Evolutionary conservation across 2,797 vertebrate genomes (phyloP).

Genomic region (Schizopygopsis malacanthus): DNA sequence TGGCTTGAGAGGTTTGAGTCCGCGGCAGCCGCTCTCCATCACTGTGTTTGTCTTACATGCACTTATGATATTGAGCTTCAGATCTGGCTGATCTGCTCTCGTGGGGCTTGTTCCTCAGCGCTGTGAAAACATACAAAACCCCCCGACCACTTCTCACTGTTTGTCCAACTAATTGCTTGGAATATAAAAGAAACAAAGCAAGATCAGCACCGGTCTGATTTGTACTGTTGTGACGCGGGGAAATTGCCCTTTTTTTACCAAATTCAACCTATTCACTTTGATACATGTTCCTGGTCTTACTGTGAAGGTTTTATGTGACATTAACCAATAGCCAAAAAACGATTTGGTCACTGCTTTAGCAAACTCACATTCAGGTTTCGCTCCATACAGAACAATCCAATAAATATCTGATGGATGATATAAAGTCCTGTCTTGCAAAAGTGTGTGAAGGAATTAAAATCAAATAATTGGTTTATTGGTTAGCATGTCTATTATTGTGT

Average conservation of each 20-base stretch:
- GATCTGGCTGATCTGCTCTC: slow-evolving; percentile 49
- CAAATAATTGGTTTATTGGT: too few relatives aligned
- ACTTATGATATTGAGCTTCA: slow-evolving; percentile 49
- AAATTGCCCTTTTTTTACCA: not conserved
- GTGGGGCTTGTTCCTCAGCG: slow-evolving; percentile 34
- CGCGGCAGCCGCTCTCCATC: slow-evolving; percentile 22
- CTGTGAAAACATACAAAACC: slow-evolving; percentile 56
- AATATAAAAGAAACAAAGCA: slow-evolving; percentile 32
- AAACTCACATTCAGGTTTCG: too few relatives aligned
- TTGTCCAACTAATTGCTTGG: slow-evolving; percentile 53
- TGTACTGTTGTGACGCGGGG: not conserved
- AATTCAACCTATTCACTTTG: not conserved
- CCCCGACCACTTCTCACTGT: slow-evolving; percentile 52
- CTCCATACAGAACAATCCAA: too few relatives aligned
- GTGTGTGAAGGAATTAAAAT: too few relatives aligned
- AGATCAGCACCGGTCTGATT: not conserved
- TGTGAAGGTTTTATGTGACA: not conserved
- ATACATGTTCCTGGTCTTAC: not conserved
- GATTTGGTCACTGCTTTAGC: too few relatives aligned
- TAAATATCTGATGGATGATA: too few relatives aligned
- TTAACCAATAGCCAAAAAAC: not conserved
- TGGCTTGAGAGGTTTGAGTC: slow-evolving; percentile 36
- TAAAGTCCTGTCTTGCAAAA: too few relatives aligned
- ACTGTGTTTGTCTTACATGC: slow-evolving; percentile 34
- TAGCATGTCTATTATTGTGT: too few relatives aligned